Evolutionary conservation across 2,113 vertebrate genomes (phyloP).

Genomic region (Aspidoscelis tigris): DNA sequence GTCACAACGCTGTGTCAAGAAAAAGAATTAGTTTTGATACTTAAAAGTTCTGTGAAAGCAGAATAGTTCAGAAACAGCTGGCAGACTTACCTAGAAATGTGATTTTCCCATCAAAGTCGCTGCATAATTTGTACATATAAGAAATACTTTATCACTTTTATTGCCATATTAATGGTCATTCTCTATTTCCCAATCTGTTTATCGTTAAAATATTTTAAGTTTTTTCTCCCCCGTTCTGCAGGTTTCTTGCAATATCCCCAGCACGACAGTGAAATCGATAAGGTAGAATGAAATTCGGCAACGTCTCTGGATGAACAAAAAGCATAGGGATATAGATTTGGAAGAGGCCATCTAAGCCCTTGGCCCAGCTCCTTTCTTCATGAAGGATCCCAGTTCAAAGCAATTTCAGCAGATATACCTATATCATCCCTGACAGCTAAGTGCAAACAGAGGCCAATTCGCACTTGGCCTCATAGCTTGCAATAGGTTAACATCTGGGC

Average conservation of each 20-base stretch:
- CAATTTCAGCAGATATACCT: too few relatives aligned
- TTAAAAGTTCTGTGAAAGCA: background rate
- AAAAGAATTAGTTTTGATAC: background rate
- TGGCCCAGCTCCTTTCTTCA: too few relatives aligned
- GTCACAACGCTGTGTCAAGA: background rate
- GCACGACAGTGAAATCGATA: background rate
- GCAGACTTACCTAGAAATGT: background rate
- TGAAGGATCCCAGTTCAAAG: too few relatives aligned
- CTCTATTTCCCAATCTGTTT: background rate
- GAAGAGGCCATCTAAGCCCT: too few relatives aligned
- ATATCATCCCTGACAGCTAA: too few relatives aligned
- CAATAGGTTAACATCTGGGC: too few relatives aligned
- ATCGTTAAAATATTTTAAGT: background rate
- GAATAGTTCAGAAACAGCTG: background rate
- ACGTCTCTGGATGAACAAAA: too few relatives aligned
- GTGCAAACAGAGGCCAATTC: too few relatives aligned
- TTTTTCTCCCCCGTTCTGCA: background rate
- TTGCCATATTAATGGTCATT: background rate
- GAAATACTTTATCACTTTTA: background rate
- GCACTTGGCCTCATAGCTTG: too few relatives aligned
- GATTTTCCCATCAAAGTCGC: background rate
- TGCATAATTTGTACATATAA: background rate
- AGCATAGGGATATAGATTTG: too few relatives aligned
- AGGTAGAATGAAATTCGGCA: background rate
- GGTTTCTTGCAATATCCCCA: background rate